Evolutionary conservation across 2,797 vertebrate genomes (phyloP), one percentile per base, ranked within the genome.

Genomic region (Hippoglossus hippoglossus): DNA sequence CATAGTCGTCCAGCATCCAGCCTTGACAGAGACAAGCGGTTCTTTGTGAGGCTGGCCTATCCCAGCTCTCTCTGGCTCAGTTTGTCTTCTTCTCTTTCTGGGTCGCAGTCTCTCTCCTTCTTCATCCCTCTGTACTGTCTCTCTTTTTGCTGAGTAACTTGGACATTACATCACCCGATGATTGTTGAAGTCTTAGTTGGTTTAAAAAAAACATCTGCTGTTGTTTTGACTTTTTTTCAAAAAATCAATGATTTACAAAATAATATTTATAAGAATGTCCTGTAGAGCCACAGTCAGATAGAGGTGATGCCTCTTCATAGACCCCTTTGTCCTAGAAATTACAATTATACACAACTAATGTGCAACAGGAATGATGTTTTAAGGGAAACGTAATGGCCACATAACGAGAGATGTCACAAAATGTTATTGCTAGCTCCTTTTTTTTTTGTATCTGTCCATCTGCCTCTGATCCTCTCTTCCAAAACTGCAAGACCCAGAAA

Each of bases 1-100:
- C 57, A 22, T 73, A 63, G 71, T 67, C 31, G 47, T 81, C 81
- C 77, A 67, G 75, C 44, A 26, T 73, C 79, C 65, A 73, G 75
- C 61, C 61, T 68, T 78, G 77, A 87, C 80, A 70, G 84, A 85
- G 67, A 87, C 78, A 85, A 87, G 84, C 47, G 18, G 75, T 66
- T 64, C 76, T 87, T 75, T 82, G 73, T 84, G 67, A 26, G 31
- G 69, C 41, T 16, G 63, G 56, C 59, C 71, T 63, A 52, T 82
- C 71, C 59, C 46, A 50, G 65, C 68, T 77, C 67, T 77, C 70
- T 69, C 41, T 80, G 67, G 61, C 67, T 86, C 71, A 58, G 79
- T 80, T 81, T 82, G 49, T 76, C 63, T 67, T 67, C 41, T 52
- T 73, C 21, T 64, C 55, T 76, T 63, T 77, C 65, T 64, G 49